Conservation (phyloP, 2,888 invertebrate genomes). For the Choreutis nemorana region DNA sequence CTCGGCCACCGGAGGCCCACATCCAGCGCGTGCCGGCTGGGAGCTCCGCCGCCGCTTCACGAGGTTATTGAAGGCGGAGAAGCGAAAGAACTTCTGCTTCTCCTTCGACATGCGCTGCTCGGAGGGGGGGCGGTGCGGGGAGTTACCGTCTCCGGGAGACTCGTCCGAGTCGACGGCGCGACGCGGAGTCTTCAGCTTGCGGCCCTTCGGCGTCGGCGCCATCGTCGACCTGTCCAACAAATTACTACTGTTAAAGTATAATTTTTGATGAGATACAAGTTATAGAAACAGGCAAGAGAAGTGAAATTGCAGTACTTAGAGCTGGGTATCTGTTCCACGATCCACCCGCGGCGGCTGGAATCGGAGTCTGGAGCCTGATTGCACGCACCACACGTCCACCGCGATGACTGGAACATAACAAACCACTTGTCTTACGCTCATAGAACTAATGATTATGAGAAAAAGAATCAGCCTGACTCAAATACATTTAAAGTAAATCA, state of each 20-base stretch:
- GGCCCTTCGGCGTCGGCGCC: constrained; percentile 34
- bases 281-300: no score
- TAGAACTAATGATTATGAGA: no score
- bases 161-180: constrained; percentile 41
- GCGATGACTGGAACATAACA: constrained; percentile 24
- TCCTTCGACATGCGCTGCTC: constrained; percentile 84
- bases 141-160: constrained; percentile 62
- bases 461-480: no score
- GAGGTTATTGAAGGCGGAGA: constrained; percentile 79
- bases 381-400: constrained; percentile 54
- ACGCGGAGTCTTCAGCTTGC: constrained; percentile 32
- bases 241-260: neutral
- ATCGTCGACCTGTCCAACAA: constrained; percentile 23
- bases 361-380: no score
- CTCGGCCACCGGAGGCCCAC: constrained; percentile 5
- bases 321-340: neutral
- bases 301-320: neutral
- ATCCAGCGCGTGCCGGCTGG: constrained; percentile 9
- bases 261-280: neutral
- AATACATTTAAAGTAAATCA: no score
- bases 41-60: constrained; percentile 44
- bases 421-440: no score
- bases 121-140: constrained; percentile 39
- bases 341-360: no score
- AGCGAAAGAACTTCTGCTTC: constrained; percentile 87